A percentile compares a stretch with the other conserved stretches of the same genome.
Conservation (phyloP, 2,888 invertebrate species). For the Liopterus haemorrhoidalis region DNA sequence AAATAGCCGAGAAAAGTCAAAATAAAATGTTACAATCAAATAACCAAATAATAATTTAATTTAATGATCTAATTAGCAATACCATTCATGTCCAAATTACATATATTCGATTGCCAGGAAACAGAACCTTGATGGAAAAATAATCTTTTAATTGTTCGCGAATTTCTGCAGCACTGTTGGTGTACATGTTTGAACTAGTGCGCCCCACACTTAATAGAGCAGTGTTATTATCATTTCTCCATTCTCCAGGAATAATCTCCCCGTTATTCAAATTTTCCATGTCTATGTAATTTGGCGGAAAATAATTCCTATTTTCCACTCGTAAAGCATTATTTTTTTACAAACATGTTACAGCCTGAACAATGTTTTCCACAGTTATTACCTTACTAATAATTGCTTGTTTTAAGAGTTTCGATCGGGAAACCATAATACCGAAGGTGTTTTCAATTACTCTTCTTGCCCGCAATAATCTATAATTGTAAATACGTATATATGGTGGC, state of each 20-base stretch:
- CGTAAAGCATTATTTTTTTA: constrained; percentile 1
- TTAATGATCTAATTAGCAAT: too few relatives aligned
- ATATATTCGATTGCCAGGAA: too few relatives aligned
- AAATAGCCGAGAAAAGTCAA: too few relatives aligned
- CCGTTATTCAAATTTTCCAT: constrained; percentile 1
- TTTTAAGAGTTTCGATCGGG: constrained; percentile 1
- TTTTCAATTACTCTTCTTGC: constrained; percentile 8
- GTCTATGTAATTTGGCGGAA: constrained; percentile 4
- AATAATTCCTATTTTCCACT: not conserved
- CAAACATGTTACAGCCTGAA: constrained; percentile 8
- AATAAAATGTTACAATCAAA: too few relatives aligned
- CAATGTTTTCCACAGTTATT: constrained; percentile 6
- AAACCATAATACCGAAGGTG: constrained; percentile 7
- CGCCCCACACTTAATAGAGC: constrained; percentile 2
- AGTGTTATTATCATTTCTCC: not conserved
- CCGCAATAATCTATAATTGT: constrained; percentile 1
- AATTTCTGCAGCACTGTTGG: too few relatives aligned
- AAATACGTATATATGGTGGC: not conserved
- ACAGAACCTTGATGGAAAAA: too few relatives aligned
- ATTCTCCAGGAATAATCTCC: constrained; percentile 2
- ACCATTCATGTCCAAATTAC: too few relatives aligned
- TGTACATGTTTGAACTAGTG: too few relatives aligned
- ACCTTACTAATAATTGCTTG: constrained; percentile 2
- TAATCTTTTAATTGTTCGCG: too few relatives aligned
- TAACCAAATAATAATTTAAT: too few relatives aligned